A percentile compares a stretch with the other conserved stretches of the same genome.
Evolutionary conservation across 1,140 invertebrate genomes (phyloP).

Genomic region (Brachionus calyciflorus): DNA sequence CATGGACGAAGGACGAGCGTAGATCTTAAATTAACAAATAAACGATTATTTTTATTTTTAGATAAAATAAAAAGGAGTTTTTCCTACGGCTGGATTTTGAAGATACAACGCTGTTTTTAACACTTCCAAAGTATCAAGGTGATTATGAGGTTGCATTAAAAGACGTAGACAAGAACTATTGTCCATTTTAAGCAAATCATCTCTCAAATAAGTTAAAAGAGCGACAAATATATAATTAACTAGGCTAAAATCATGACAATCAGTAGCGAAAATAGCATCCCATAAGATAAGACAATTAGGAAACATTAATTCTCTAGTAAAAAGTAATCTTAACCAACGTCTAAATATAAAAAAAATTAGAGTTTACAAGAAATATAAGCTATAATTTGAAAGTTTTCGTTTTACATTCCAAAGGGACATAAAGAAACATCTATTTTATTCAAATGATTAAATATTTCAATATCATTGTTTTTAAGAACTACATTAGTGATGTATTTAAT

Average conservation of each 20-base stretch:
- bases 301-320: conserved; percentile 34
- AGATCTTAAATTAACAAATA: conserved; percentile 18
- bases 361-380: not conserved
- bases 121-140: conserved; percentile 19
- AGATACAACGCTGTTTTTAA: conserved; percentile 41
- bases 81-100: conserved; percentile 39
- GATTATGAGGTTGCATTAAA: conserved; percentile 31
- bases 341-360: not conserved
- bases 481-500: conserved; percentile 41
- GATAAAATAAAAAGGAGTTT: too few relatives aligned
- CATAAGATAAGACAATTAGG: conserved; percentile 26
- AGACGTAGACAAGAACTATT: conserved; percentile 31
- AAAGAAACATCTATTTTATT: conserved; percentile 31
- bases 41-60: too few relatives aligned
- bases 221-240: conserved; percentile 44
- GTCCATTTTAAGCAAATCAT: conserved; percentile 23
- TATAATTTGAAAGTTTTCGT: not conserved
- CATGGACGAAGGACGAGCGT: conserved; percentile 16
- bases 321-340: conserved; percentile 35
- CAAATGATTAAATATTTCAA: conserved; percentile 42
- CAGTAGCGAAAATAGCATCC: conserved; percentile 44
- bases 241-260: conserved; percentile 29
- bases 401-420: conserved; percentile 45
- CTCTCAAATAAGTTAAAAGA: conserved; percentile 34
- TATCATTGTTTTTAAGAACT: conserved; percentile 38